Base-by-base conservation (phyloP, 2,888 invertebrate genomes). In the Candidula unifasciata region DNA sequence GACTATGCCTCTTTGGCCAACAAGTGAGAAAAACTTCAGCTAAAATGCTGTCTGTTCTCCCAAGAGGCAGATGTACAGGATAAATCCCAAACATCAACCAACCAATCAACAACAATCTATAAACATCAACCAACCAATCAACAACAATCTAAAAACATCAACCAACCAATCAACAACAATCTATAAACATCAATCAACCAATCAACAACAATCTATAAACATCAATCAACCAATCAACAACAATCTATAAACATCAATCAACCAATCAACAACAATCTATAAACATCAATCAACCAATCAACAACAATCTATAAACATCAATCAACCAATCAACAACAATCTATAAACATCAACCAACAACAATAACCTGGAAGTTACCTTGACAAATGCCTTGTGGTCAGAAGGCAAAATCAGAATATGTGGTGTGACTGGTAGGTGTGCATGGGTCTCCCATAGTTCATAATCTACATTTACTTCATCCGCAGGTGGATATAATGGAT, bases 361-460 rank as follows among this genome's bases (percentile, higher is more conserved):
- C 44, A 44, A 44, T 21, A 21, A 60, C 24, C 10, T 10, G n/a
- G 5, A 60, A 86, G 82, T 93, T 93, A 96, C 96, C 95, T 97
- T 96, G 79, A 96, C 95, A 91, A 97, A 98, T 93, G 96, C 95
- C 92, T 96, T 95, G 89, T 98, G 96, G 93, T 96, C 96, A 5
- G 98, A 97, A 0, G 98, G 98, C 89, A 97, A 93, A 85, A 98
- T 94, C 27, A 98, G 94, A 77, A 98, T 91, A 93, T 98, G 97
- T 8, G 98, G 98, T 82, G 96, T 95, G 84, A 94, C 93, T 18
- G 96, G 94, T 88, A 98, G 94, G 85, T 95, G 95, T n/a, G 96
- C 96, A 94, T 96, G 95, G 90, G 95, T 95, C 73, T 96, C 95
- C 94, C 96, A 96, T 86, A 96, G 94, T 87, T 95, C 95, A 27